A percentile compares a stretch with the other conserved stretches of the same genome.
These are phyloP conservation scores for Sapayoa aenigma DNA, from an alignment of 2,113 vertebrate species.

Conservation along the genomic window DNA sequence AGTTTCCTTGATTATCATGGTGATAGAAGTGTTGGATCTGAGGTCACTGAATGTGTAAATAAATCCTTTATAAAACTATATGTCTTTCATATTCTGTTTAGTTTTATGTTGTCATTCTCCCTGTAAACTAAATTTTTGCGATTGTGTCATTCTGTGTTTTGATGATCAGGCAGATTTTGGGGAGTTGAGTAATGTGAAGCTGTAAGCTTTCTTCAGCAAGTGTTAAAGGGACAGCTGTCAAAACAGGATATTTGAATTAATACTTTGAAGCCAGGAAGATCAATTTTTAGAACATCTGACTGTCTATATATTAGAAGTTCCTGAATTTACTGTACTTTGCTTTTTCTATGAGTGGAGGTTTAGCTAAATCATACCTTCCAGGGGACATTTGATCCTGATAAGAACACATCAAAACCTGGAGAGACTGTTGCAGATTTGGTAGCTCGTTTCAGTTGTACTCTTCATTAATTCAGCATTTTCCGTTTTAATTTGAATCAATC, in stretches of 20 bases:
- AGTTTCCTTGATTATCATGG: background rate
- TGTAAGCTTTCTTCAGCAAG: background rate
- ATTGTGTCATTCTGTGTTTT: background rate
- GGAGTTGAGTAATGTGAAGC: background rate
- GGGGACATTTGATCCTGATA: background rate
- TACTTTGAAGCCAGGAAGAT: background rate
- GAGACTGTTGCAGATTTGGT: background rate
- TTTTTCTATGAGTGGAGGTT: background rate
- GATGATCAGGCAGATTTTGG: background rate
- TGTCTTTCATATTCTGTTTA: background rate
- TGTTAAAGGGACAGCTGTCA: background rate
- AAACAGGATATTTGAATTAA: background rate
- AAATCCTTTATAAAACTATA: background rate
- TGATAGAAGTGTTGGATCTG: background rate
- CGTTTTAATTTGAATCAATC: background rate
- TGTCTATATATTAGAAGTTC: background rate
- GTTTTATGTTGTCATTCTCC: background rate
- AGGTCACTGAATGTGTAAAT: background rate
- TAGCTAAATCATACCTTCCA: background rate
- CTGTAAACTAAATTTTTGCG: background rate
- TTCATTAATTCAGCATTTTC: background rate
- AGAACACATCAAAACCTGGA: background rate
- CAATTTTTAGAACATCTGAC: background rate
- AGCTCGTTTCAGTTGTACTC: background rate
- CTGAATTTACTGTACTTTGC: background rate